Evolutionary conservation across 2,113 vertebrate genomes (phyloP), one percentile per base, ranked within the genome.

Genomic region (Genyomyrus donnyi): DNA sequence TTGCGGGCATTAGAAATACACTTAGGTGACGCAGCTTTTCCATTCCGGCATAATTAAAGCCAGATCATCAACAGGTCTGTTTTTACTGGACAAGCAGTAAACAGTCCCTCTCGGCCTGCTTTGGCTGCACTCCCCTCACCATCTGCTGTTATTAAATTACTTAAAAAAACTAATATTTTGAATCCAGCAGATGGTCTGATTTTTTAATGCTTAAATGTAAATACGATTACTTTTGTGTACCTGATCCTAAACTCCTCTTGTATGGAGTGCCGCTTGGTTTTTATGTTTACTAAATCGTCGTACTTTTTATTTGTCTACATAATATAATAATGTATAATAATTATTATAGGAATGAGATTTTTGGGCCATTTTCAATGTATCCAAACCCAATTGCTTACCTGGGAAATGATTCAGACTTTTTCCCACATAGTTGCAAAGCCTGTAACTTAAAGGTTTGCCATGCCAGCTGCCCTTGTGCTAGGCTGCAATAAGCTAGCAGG

Each of bases 21-120:
- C 49, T 87, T 85, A 39, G 27, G 50, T 87, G 85, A 87, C 85
- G n/a, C 85, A 7, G 85, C 85, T 56, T 87, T 87, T 87, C 85
- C 85, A 53, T 87, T 35, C 15, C 13, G 31, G 85, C 50, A 35
- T 87, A 87, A 87, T 87, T 53, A 87, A 53, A 35, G 15, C 48
- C 85, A 87, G 85, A 87, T 53, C 48, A 35, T 48, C 49, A 56
- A 48, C 85, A 52, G 50, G 85, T 85, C 83, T 42, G 45, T 85
- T 85, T 80, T 85, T 85, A 85, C 83, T 85, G 83, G 83, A 85
- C 45, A 46, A 8, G 83, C 45, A 48, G 45, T 85, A 85, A 85
- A 48, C 83, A 85, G 83, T 46, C 39, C 83, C 24, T 42, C 83
- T 42, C 3, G 83, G 83, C 42, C 1, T 9, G 42, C 2, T n/a